Base-by-base conservation (phyloP, 2,113 vertebrate species). In the Thalassarche chlororhynchos region DNA sequence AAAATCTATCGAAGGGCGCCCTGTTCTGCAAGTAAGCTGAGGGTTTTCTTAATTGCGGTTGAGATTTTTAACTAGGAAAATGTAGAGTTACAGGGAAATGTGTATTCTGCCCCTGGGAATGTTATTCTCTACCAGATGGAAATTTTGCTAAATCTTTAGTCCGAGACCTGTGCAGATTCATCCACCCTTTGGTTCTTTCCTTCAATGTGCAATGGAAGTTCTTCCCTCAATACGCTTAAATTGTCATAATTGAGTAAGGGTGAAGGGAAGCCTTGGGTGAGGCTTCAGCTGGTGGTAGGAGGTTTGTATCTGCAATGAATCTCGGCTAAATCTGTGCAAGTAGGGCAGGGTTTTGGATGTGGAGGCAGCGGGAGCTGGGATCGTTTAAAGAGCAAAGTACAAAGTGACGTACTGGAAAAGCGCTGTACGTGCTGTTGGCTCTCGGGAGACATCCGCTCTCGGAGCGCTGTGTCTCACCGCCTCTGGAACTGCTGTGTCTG, bases 241-340 rank as follows among this genome's bases (percentile, higher is more conserved):
- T 15, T 16, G 57, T 47, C 14, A 0, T 2, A 14, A 13, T 1
- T 5, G 49, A 6, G 58, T 1, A 5, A 6, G 3, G 17, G 72
- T 1, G 14, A 19, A 3, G 58, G 70, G 84, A 8, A 12, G 58
- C 19, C 8, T 8, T 5, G 62, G 57, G 32, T 8, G 17, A 69
- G 83, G 61, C 57, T 31, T 40, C 52, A 13, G 68, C 38, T 10
- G 46, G 7, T 1, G n/a, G 12, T 1, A 7, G 21, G 62, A 28
- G 70, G 26, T 61, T 62, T 17, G 2, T 11, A 1, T 42, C 15
- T 15, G 66, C 34, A 7, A 26, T 0, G 29, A 19, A 18, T 17
- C 38, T 2, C 6, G 17, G 2, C 14, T 23, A 5, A 60, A 36
- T 4, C 62, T 11, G 26, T 14, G 69, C 4, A 12, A 11, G 68